Conservation (phyloP, 2,797 vertebrate genomes). For the Melanotaenia pygmaea region DNA sequence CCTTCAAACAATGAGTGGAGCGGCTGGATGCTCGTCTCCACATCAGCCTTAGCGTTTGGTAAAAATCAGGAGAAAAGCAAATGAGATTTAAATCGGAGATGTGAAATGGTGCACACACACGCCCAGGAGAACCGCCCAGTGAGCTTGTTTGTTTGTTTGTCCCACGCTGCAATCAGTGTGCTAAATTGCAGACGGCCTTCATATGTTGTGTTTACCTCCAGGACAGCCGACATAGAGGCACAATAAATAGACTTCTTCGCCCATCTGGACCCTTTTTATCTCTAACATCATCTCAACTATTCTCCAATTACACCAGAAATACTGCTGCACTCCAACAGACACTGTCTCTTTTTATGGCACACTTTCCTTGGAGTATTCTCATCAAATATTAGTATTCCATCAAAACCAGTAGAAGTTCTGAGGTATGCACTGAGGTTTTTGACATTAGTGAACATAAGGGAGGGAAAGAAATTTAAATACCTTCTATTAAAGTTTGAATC, state of each 20-base stretch:
- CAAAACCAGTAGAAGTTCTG: neutral
- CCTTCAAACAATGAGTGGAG: conserved; percentile 55
- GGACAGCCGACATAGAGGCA: conserved; percentile 37
- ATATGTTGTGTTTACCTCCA: conserved; percentile 55
- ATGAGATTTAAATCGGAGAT: conserved; percentile 68
- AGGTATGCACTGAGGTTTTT: too few relatives aligned
- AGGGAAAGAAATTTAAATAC: too few relatives aligned
- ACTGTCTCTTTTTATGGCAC: neutral
- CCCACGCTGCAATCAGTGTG: conserved; percentile 49
- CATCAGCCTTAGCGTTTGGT: conserved; percentile 43
- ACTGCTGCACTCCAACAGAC: conserved; percentile 1
- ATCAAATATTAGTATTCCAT: neutral
- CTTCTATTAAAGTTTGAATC: too few relatives aligned
- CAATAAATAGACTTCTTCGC: conserved; percentile 45
- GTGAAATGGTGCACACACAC: conserved; percentile 33
- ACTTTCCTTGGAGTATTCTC: neutral
- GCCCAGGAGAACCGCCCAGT: conserved; percentile 50
- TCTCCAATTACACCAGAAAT: conserved; percentile 8
- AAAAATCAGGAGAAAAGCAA: conserved; percentile 45
- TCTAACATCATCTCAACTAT: conserved; percentile 19
- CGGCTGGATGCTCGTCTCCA: conserved; percentile 54
- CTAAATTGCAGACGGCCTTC: conserved; percentile 52
- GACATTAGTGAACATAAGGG: too few relatives aligned
- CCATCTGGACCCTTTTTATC: conserved; percentile 42
- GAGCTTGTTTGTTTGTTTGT: conserved; percentile 63